A percentile compares a stretch with the other conserved stretches of the same genome.
Conservation (phyloP, 2,888 invertebrate genomes). For the Caenorhabditis becei region DNA sequence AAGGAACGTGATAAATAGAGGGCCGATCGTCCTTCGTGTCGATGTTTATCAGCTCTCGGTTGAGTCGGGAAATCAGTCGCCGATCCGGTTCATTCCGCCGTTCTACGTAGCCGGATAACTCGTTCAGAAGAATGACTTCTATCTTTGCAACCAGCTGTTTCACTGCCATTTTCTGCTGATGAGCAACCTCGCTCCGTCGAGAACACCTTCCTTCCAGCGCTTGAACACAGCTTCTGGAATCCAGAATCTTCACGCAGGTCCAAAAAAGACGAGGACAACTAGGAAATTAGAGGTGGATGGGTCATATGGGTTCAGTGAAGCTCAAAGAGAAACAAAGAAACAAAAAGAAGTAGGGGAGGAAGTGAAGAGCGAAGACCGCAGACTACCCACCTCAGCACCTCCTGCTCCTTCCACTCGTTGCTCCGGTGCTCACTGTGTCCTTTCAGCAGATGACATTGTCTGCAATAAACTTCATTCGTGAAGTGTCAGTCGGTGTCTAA, state of each 20-base stretch:
- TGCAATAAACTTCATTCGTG: constrained; percentile 44
- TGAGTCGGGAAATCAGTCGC: constrained; percentile 65
- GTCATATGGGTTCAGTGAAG: constrained; percentile 48
- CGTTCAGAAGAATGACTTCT: constrained; percentile 71
- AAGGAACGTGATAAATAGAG: constrained; percentile 71
- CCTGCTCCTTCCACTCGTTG: constrained; percentile 73
- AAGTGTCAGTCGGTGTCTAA: not conserved
- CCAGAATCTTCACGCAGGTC: not conserved
- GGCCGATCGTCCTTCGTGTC: constrained; percentile 68
- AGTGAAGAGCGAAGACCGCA: not conserved
- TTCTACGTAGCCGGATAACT: constrained; percentile 68
- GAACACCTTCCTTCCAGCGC: constrained; percentile 73
- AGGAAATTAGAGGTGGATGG: constrained; percentile 8
- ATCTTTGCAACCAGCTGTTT: constrained; percentile 74
- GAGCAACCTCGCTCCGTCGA: constrained; percentile 68
- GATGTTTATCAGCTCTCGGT: constrained; percentile 65
- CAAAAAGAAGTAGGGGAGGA: constrained; percentile 16
- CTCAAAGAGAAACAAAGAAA: constrained; percentile 15
- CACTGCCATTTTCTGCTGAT: constrained; percentile 72
- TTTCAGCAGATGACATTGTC: constrained; percentile 73
- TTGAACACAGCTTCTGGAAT: constrained; percentile 65
- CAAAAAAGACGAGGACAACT: not conserved
- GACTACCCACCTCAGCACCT: constrained; percentile 62
- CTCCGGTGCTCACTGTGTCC: constrained; percentile 74
- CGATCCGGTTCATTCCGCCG: constrained; percentile 71